Conservation (phyloP, 2,888 invertebrate species). For the Scelioninae gen. 2 region DNA sequence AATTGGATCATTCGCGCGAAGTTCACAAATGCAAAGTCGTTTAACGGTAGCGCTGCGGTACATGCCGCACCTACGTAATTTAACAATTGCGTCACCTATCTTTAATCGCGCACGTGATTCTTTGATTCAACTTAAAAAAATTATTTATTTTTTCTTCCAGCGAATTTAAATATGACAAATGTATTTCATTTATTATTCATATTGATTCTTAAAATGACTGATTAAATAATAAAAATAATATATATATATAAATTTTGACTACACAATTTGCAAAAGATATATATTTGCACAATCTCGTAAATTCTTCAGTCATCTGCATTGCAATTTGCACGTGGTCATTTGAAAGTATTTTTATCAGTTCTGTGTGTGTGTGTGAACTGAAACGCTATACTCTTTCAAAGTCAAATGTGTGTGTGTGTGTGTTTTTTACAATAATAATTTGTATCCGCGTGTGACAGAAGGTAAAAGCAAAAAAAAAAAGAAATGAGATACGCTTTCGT, state of each 20-base stretch:
- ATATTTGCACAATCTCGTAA: neutral
- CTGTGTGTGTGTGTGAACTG: no score
- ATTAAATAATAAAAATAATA: neutral
- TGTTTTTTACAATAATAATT: no score
- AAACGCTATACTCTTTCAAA: no score
- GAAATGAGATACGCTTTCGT: no score
- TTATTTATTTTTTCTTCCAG: neutral
- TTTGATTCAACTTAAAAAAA: conserved; percentile 30
- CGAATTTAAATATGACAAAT: no score
- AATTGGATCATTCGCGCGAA: conserved; percentile 42
- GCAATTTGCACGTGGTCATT: no score
- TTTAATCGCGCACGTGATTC: conserved; percentile 55
- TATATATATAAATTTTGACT: neutral
- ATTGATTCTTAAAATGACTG: no score
- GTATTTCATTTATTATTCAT: no score
- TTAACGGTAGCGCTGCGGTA: conserved; percentile 28
- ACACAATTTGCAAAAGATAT: neutral
- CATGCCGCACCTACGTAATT: conserved; percentile 57
- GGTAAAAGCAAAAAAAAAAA: conserved; percentile 12
- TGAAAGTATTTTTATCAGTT: no score
- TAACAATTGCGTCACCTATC: conserved; percentile 54
- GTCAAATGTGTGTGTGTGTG: no score
- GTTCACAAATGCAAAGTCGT: conserved; percentile 40
- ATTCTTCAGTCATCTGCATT: no score
- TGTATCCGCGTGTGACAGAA: neutral